Evolutionary conservation across 2,113 vertebrate genomes (phyloP).

Genomic region (Pleuronectes platessa): DNA sequence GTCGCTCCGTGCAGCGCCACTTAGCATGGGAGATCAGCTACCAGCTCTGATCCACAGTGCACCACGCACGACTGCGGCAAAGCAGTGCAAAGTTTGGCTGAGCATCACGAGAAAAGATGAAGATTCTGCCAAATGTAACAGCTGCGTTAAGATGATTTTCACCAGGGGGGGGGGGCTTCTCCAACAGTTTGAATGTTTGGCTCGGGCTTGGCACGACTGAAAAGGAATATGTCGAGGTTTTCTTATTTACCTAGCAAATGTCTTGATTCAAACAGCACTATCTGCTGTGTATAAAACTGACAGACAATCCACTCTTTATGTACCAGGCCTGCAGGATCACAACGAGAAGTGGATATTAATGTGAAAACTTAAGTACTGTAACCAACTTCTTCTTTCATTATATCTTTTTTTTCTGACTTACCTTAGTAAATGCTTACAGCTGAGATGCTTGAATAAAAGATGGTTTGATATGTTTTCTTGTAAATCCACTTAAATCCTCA

Average conservation of each 20-base stretch:
- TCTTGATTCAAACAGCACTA: conserved; percentile 45
- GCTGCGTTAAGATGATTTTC: conserved; percentile 58
- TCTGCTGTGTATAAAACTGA: conserved; percentile 6
- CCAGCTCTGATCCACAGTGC: conserved; percentile 17
- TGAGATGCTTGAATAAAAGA: background rate
- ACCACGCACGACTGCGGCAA: conserved; percentile 9
- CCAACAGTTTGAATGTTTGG: conserved; percentile 40
- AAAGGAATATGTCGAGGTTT: conserved; percentile 42
- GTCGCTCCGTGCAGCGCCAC: background rate
- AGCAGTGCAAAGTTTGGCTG: conserved; percentile 46
- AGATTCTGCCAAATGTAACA: conserved; percentile 65
- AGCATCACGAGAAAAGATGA: conserved; percentile 48
- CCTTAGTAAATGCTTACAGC: background rate
- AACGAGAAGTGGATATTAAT: background rate
- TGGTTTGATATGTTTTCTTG: too few relatives aligned
- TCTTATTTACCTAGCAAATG: conserved; percentile 31
- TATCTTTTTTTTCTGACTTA: too few relatives aligned
- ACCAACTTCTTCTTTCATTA: background rate
- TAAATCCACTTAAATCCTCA: too few relatives aligned
- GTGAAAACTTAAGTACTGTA: background rate
- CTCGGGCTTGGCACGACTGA: conserved; percentile 49
- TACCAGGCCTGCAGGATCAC: background rate
- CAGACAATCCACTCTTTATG: background rate
- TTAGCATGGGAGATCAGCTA: conserved; percentile 20
- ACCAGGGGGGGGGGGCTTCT: conserved; percentile 26